phyloP scores from a whole-genome alignment of 2,888 invertebrate genomes.

The Branchipolynoe longqiensis region DNA sequence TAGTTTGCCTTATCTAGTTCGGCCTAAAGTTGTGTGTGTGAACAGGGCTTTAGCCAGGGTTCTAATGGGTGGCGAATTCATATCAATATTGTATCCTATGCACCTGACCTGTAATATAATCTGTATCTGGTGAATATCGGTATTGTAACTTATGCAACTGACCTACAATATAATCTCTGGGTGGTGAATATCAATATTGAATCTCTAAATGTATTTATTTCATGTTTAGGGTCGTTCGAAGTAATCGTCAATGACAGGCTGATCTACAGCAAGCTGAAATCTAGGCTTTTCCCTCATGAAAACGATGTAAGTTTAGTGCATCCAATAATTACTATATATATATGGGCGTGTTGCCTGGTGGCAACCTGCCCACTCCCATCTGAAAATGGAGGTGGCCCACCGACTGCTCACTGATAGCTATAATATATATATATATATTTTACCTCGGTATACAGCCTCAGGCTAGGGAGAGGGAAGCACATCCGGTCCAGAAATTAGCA shows the following conservation, averaged over 20 bases:
- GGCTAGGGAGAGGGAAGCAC: too few relatives aligned
- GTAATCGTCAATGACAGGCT: neutral
- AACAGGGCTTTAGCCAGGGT: too few relatives aligned
- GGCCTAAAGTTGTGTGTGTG: too few relatives aligned
- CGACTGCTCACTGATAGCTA: neutral
- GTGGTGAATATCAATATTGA: too few relatives aligned
- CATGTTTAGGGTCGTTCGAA: constrained; percentile 1
- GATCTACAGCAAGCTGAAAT: constrained; percentile 30
- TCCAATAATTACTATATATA: neutral
- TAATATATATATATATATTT: neutral
- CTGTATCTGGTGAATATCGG: neutral
- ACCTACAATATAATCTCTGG: neutral
- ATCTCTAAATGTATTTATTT: neutral
- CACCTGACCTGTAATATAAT: neutral
- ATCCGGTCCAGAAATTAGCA: too few relatives aligned
- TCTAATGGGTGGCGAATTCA: neutral
- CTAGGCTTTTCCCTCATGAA: neutral
- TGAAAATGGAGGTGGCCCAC: too few relatives aligned
- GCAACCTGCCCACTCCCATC: too few relatives aligned
- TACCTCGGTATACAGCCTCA: too few relatives aligned
- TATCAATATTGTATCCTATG: neutral
- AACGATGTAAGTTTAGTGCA: neutral
- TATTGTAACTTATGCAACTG: neutral
- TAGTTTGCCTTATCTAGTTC: too few relatives aligned
- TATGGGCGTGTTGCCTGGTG: too few relatives aligned